A percentile compares a stretch with the other conserved stretches of the same genome.
Evolutionary conservation across 2,888 invertebrate species (phyloP).

Genomic region (Galerucella calmariensis): DNA sequence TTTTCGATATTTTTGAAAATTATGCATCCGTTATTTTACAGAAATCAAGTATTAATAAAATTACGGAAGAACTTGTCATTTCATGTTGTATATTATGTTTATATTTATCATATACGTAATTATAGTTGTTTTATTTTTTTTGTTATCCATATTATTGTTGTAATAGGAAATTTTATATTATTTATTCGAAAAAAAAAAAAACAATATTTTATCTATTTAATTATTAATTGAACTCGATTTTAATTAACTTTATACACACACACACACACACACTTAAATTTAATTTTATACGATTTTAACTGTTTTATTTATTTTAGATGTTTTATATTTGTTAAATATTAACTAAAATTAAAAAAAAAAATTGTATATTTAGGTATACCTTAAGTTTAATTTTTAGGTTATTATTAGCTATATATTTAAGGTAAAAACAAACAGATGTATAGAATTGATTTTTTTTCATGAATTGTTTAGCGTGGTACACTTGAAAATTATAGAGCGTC

Average conservation of each 20-base stretch:
- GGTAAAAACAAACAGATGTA: neutral
- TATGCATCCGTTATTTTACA: neutral
- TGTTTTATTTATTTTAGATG: conserved; percentile 4
- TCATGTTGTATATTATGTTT: neutral
- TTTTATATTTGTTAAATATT: conserved; percentile 3
- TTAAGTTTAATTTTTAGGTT: conserved; percentile 8
- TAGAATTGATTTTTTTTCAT: neutral
- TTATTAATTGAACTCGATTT: neutral
- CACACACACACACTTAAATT: neutral
- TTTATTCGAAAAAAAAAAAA: neutral
- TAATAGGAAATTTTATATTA: conserved; percentile 1
- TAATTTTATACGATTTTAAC: conserved; percentile 4
- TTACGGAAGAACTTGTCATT: neutral
- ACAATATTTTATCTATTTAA: neutral
- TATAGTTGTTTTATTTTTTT: conserved; percentile 2
- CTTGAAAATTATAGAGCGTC: too few species aligned
- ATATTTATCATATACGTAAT: neutral
- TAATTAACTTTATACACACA: neutral
- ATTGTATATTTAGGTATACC: neutral
- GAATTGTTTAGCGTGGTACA: neutral
- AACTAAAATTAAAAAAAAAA: neutral
- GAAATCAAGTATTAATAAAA: neutral
- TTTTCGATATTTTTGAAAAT: neutral
- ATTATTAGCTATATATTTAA: neutral
- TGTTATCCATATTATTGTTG: conserved; percentile 8